Conservation (phyloP, 2,797 vertebrate species). For the Gephyroberyx darwinii region DNA sequence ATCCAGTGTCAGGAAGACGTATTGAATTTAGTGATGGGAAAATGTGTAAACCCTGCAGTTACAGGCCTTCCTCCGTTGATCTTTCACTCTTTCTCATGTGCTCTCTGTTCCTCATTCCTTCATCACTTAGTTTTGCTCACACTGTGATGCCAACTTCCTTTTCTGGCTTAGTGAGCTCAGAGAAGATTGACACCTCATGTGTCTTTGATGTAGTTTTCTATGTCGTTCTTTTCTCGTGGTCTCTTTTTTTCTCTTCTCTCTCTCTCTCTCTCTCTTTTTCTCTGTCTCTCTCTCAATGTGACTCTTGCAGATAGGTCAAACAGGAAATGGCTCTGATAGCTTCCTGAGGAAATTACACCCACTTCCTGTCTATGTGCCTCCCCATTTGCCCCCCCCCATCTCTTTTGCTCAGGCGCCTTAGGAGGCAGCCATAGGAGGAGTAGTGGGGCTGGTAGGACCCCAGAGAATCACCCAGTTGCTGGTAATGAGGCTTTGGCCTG, state of each 20-base stretch:
- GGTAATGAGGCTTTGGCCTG: constrained; percentile 70
- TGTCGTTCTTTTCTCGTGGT: constrained; percentile 13
- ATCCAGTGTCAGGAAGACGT: no score
- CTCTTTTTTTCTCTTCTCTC: constrained; percentile 4
- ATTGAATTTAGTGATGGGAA: no score
- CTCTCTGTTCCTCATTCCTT: constrained; percentile 48
- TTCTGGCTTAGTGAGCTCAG: constrained; percentile 41
- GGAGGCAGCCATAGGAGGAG: constrained; percentile 48
- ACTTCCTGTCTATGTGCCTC: constrained; percentile 82
- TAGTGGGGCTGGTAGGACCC: constrained; percentile 51
- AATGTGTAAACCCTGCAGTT: neutral
- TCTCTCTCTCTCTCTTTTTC: constrained; percentile 22
- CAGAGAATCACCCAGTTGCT: constrained; percentile 61
- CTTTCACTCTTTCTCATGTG: neutral
- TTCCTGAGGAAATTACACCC: constrained; percentile 88
- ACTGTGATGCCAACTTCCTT: constrained; percentile 47
- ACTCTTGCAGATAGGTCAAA: constrained; percentile 68
- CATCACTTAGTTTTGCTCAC: constrained; percentile 27
- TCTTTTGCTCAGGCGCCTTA: constrained; percentile 44
- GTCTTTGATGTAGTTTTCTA: constrained; percentile 18
- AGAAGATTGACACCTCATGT: constrained; percentile 6
- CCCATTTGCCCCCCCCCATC: constrained; percentile 64
- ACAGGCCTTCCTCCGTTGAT: neutral
- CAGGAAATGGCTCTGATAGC: constrained; percentile 83
- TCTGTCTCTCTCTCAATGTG: constrained; percentile 54